phyloP scores from a whole-genome alignment of 2,888 invertebrate genomes.

The Drosophila mercatorum region DNA sequence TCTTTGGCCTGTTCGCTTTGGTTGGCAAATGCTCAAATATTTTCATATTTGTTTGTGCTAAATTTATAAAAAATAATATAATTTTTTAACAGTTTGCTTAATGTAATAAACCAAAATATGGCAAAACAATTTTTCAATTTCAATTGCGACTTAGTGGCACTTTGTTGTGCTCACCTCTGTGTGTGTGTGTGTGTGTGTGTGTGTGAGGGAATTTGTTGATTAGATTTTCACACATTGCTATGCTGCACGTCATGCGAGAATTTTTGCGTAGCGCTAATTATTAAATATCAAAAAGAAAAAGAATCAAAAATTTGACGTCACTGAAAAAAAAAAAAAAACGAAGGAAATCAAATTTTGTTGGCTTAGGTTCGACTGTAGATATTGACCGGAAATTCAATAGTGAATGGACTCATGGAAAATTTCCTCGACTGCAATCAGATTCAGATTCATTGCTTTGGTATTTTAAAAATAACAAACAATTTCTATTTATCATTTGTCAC shows the following conservation, averaged over 20 bases:
- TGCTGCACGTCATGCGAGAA: conserved; percentile 19
- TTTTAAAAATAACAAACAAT: conserved; percentile 20
- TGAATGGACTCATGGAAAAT: conserved; percentile 19
- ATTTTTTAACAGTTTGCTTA: conserved; percentile 47
- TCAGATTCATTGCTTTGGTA: conserved; percentile 35
- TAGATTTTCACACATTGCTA: conserved; percentile 63
- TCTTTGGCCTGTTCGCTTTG: conserved; percentile 16
- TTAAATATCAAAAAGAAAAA: conserved; percentile 8
- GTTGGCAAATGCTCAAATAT: conserved; percentile 64
- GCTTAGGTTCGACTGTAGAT: conserved; percentile 34
- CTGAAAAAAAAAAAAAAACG: background rate
- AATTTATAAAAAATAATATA: conserved; percentile 32
- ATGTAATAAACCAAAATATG: background rate
- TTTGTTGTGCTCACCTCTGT: conserved; percentile 12
- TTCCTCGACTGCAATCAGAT: conserved; percentile 1
- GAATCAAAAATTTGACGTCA: conserved; percentile 42
- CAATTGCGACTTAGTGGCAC: conserved; percentile 34
- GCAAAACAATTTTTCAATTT: conserved; percentile 40
- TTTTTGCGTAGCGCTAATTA: conserved; percentile 60
- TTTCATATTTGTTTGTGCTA: conserved; percentile 16
- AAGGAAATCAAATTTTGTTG: conserved; percentile 38
- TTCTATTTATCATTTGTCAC: conserved; percentile 47
- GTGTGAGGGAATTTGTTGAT: conserved; percentile 36
- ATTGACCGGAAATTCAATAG: conserved; percentile 15
- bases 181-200: conserved; percentile 5